Conservation (phyloP, 2,113 vertebrate genomes). For the Podilymbus podiceps region DNA sequence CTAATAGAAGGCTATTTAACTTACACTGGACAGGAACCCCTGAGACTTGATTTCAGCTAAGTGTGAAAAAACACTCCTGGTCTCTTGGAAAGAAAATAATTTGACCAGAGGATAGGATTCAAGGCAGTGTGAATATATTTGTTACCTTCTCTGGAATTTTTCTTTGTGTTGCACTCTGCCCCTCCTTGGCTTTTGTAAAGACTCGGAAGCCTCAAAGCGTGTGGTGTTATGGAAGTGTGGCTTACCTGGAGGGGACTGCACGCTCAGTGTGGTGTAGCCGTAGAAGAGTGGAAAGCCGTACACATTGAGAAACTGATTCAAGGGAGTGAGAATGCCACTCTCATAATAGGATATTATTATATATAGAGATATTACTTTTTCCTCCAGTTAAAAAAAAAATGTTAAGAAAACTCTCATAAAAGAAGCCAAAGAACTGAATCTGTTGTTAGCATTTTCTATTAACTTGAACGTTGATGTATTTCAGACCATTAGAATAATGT, state of each 20-base stretch:
- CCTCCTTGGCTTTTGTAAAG: not conserved
- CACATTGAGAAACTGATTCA: rapidly evolving
- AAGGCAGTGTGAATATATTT: not conserved
- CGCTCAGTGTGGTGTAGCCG: not conserved
- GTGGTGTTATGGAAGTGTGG: not conserved
- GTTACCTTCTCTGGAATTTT: not conserved
- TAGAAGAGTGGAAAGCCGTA: not conserved
- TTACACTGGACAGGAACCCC: not conserved
- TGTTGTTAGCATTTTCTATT: not conserved
- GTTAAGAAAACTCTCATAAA: not conserved
- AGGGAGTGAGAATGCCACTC: not conserved
- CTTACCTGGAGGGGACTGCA: not conserved
- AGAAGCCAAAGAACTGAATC: not conserved
- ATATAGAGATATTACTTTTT: no score
- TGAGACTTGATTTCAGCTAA: not conserved
- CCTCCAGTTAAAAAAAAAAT: no score
- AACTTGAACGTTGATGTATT: not conserved
- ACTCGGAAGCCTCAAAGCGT: not conserved
- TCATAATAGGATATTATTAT: not conserved
- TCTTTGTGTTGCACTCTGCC: not conserved
- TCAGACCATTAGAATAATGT: not conserved
- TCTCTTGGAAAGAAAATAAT: not conserved
- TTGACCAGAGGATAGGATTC: not conserved
- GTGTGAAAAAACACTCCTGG: not conserved
- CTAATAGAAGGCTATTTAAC: not conserved